These are phyloP conservation scores for Choloepus didactylus DNA, from an alignment of 2,797 vertebrate genomes.

Conservation along the genomic window DNA sequence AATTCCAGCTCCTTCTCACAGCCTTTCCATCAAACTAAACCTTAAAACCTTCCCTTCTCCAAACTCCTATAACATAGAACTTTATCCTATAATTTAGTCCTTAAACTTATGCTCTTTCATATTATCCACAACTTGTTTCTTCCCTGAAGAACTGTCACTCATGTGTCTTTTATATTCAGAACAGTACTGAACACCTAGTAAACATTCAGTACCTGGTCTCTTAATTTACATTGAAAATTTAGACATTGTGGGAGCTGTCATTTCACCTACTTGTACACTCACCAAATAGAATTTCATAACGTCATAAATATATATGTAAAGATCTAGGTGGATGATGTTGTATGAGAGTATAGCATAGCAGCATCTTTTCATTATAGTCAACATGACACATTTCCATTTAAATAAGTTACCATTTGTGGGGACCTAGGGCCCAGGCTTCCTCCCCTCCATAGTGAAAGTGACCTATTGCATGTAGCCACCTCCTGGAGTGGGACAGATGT, in stretches of 20 bases:
- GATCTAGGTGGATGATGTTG: background rate
- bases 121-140: background rate
- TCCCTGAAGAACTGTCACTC: background rate
- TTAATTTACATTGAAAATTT: constrained; percentile 24
- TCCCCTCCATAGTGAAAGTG: no score
- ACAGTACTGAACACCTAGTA: background rate
- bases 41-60: background rate
- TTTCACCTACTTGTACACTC: background rate
- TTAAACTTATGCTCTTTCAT: background rate
- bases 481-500: no score
- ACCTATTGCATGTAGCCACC: no score
- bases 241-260: background rate
- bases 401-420: background rate
- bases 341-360: background rate
- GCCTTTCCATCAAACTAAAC: background rate
- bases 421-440: no score
- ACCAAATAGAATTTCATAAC: constrained; percentile 5
- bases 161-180: background rate
- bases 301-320: background rate
- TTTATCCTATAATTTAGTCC: background rate
- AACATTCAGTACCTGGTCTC: background rate
- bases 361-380: background rate
- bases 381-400: background rate
- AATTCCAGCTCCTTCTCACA: background rate
- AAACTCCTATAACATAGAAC: background rate